Evolutionary conservation across 2,113 vertebrate species (phyloP).

Genomic region (Dendrocopos noguchii): DNA sequence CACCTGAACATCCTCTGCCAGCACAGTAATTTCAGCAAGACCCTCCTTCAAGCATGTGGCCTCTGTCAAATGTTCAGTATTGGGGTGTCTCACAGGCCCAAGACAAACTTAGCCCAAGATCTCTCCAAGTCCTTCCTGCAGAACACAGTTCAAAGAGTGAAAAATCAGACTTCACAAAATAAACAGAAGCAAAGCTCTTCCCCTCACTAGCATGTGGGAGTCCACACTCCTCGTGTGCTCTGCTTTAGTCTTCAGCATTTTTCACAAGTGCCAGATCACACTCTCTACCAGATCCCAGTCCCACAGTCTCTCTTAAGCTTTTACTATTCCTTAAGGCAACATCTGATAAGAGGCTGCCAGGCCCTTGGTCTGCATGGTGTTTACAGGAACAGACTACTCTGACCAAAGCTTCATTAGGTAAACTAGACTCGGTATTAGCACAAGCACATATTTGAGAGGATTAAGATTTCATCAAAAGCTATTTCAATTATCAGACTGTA

Average conservation of each 20-base stretch:
- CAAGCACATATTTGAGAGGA: not conserved
- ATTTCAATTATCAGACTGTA: not conserved
- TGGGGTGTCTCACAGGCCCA: not conserved
- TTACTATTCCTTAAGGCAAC: not conserved
- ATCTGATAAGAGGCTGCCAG: not conserved
- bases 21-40: not conserved
- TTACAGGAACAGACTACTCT: not conserved
- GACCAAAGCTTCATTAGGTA: not conserved
- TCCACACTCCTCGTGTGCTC: not conserved
- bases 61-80: not conserved
- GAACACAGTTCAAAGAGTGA: not conserved
- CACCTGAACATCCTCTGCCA: not conserved
- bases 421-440: not conserved
- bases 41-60: not conserved
- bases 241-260: not conserved
- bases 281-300: not conserved
- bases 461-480: constrained; percentile 14
- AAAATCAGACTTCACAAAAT: not conserved
- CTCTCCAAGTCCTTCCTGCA: not conserved
- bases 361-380: not conserved
- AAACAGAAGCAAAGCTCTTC: not conserved
- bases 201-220: not conserved
- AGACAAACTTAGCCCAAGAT: not conserved
- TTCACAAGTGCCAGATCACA: not conserved
- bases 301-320: not conserved